Percentiles rank a stretch among this genome's conserved stretches.
Conservation (phyloP, 2,797 vertebrate genomes). For the Hapalemur alaotrensis region DNA sequence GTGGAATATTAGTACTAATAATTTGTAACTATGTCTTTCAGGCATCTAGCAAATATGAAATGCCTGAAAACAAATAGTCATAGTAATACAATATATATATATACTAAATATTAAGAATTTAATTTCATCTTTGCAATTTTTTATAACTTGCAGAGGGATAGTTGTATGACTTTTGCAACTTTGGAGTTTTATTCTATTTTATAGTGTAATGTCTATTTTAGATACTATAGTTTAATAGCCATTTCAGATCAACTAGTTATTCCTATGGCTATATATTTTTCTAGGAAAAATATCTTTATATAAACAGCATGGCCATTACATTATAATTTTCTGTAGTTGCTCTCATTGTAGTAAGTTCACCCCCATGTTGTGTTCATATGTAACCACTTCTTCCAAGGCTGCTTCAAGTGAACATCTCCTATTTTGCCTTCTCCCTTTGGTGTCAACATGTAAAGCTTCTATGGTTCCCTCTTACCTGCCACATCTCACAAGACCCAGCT, state of each 20-base stretch:
- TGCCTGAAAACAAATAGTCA: neutral
- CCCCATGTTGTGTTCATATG: neutral
- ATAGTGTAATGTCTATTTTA: neutral
- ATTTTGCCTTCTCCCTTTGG: neutral
- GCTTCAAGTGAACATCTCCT: neutral
- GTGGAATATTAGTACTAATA: neutral
- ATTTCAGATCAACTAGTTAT: neutral
- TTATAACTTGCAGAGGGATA: neutral
- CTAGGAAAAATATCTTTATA: neutral
- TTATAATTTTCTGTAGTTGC: neutral
- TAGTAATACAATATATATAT: neutral
- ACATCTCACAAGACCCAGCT: neutral
- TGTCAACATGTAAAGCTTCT: neutral
- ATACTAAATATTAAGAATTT: neutral
- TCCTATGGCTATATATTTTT: neutral
- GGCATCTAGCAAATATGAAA: neutral
- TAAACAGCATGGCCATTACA: neutral
- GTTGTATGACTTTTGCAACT: neutral
- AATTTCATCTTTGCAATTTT: neutral
- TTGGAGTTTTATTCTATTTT: constrained; percentile 30
- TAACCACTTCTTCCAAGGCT: neutral
- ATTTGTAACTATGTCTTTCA: neutral
- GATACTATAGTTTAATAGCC: neutral
- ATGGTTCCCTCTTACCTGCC: neutral
- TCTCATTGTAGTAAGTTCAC: neutral